Conservation (phyloP, 2,888 invertebrate species). For the Parnassius apollo region DNA sequence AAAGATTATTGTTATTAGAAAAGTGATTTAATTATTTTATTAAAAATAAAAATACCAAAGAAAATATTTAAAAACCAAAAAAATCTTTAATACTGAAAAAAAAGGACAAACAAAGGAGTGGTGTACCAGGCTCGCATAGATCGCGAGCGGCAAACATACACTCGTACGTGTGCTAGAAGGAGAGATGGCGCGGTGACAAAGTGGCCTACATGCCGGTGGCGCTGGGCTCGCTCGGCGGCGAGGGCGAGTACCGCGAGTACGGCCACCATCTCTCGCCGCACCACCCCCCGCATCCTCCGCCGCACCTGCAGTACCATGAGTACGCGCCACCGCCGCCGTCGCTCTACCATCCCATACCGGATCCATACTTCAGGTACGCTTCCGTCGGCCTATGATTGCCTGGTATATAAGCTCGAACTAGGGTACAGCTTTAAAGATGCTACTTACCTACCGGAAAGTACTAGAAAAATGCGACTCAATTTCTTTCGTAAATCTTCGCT, state of each 20-base stretch:
- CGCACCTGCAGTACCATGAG: conserved; percentile 70
- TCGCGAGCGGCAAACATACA: conserved; percentile 32
- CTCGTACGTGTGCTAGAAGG: conserved; percentile 31
- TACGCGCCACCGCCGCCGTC: conserved; percentile 80
- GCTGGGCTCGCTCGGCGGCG: conserved; percentile 84
- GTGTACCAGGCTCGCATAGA: conserved; percentile 42
- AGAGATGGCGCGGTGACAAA: conserved; percentile 82
- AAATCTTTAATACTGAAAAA: neutral
- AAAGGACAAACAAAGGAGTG: conserved; percentile 11
- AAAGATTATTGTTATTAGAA: conserved; percentile 19
- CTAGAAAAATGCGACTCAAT: no score
- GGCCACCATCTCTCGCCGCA: conserved; percentile 75
- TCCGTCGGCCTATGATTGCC: conserved; percentile 24
- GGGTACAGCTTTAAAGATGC: no score
- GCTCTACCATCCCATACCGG: conserved; percentile 67
- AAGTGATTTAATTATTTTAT: neutral
- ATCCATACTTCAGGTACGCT: conserved; percentile 70
- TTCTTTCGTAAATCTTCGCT: no score
- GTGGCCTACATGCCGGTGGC: conserved; percentile 85
- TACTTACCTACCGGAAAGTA: no score
- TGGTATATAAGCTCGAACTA: conserved; percentile 20
- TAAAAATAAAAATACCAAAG: neutral
- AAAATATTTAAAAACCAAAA: no score
- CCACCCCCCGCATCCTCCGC: conserved; percentile 61
- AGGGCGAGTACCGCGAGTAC: conserved; percentile 81